phyloP scores from a whole-genome alignment of 2,888 invertebrate species.

The Drosophila fungiperda region DNA sequence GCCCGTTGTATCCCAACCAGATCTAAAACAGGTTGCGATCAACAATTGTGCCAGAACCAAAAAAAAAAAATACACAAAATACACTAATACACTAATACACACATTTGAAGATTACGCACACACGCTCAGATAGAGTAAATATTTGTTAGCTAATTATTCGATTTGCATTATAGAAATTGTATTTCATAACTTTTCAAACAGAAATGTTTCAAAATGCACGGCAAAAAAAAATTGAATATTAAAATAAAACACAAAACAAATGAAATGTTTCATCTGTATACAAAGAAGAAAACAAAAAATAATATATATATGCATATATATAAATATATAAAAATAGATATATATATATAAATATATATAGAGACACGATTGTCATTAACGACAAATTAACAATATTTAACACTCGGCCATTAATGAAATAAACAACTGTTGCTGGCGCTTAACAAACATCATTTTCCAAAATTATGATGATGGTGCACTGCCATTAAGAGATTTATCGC shows the following conservation, averaged over 20 bases:
- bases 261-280: neutral
- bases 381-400: conserved; percentile 43
- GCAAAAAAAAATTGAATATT: conserved; percentile 10
- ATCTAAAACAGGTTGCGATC: conserved; percentile 50
- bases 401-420: conserved; percentile 36
- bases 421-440: conserved; percentile 49
- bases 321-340: neutral
- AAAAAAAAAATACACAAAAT: conserved; percentile 8
- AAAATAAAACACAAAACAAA: conserved; percentile 21
- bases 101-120: neutral
- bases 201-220: conserved; percentile 27
- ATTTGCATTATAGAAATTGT: conserved; percentile 49
- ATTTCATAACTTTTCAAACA: conserved; percentile 49
- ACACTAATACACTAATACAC: conserved; percentile 6
- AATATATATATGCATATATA: neutral
- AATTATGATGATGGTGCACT: conserved; percentile 22
- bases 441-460: conserved; percentile 25
- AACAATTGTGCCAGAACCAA: conserved; percentile 28
- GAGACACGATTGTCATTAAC: conserved; percentile 17
- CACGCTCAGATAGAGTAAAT: conserved; percentile 22
- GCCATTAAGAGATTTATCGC: conserved; percentile 24
- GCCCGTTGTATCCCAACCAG: conserved; percentile 34
- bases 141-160: conserved; percentile 49
- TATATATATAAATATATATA: neutral
- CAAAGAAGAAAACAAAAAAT: conserved; percentile 22